phyloP scores from a whole-genome alignment of 2,888 invertebrate genomes.

The Diogma glabrata region DNA sequence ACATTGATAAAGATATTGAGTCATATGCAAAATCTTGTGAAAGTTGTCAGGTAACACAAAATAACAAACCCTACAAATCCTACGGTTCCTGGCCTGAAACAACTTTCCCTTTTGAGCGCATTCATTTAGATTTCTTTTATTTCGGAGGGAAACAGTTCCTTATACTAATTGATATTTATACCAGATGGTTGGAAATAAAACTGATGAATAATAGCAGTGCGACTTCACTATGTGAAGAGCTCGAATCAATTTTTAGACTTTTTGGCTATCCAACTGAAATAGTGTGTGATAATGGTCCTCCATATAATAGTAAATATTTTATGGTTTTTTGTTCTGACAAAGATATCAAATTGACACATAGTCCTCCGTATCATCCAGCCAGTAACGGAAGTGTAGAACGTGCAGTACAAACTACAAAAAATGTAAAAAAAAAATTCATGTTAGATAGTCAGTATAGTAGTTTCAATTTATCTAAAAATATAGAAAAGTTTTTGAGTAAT shows the following conservation, averaged over 20 bases:
- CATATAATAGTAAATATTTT: neutral
- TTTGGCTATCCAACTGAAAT: neutral
- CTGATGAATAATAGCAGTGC: neutral
- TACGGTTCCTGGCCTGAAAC: neutral
- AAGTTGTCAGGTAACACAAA: neutral
- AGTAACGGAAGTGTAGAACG: neutral
- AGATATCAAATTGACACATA: neutral
- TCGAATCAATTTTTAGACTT: neutral
- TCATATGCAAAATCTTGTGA: neutral
- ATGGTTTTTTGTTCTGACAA: neutral
- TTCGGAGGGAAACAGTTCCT: neutral
- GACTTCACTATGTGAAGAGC: neutral
- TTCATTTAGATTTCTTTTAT: neutral
- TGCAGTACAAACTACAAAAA: neutral
- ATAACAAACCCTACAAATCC: neutral
- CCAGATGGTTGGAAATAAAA: neutral
- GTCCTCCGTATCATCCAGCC: neutral
- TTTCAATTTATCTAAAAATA: neutral
- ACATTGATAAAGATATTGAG: neutral
- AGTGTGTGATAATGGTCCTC: neutral
- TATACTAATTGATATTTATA: neutral
- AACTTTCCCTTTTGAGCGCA: neutral
- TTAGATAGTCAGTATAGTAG: neutral
- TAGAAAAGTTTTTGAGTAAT: neutral
- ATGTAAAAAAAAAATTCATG: neutral